These are phyloP conservation scores for Planiliza haematocheilus DNA, from an alignment of 2,113 vertebrate genomes.

Conservation along the genomic window DNA sequence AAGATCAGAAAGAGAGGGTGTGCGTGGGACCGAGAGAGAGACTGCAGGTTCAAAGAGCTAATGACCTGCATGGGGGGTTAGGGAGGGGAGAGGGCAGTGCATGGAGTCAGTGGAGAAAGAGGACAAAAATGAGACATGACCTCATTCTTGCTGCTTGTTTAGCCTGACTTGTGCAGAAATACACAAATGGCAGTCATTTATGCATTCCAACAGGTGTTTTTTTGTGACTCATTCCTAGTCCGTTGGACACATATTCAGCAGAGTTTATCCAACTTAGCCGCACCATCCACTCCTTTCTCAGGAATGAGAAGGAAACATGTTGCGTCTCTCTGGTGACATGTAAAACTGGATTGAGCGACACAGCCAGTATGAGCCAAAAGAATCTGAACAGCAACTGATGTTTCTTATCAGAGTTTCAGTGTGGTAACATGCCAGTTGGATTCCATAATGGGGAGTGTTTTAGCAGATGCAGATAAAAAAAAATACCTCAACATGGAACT, in stretches of 20 bases:
- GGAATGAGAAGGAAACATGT: no score
- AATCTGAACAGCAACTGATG: no score
- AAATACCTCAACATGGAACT: no score
- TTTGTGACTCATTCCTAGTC: not conserved
- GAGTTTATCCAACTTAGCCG: not conserved
- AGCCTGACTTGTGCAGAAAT: slow-evolving; percentile 8
- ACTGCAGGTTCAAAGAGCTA: slow-evolving; percentile 67
- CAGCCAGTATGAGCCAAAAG: no score
- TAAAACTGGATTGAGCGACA: no score
- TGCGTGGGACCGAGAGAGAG: slow-evolving; percentile 19
- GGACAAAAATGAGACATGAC: slow-evolving; percentile 43
- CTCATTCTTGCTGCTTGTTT: slow-evolving; percentile 38
- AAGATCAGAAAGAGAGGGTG: slow-evolving; percentile 42
- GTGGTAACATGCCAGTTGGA: no score
- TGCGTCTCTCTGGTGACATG: no score
- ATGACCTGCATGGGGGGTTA: slow-evolving; percentile 50
- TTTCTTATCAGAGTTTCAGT: no score
- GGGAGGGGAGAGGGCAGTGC: no score
- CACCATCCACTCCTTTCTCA: not conserved
- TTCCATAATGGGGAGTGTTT: no score
- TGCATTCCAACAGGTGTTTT: not conserved
- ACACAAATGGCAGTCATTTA: not conserved
- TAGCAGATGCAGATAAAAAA: no score
- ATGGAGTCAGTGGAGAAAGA: slow-evolving; percentile 25
- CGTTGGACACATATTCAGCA: not conserved